A percentile compares a stretch with the other conserved stretches of the same genome.
These are phyloP conservation scores for Elanoides forficatus DNA, from an alignment of 2,113 vertebrate genomes.

Conservation along the genomic window DNA sequence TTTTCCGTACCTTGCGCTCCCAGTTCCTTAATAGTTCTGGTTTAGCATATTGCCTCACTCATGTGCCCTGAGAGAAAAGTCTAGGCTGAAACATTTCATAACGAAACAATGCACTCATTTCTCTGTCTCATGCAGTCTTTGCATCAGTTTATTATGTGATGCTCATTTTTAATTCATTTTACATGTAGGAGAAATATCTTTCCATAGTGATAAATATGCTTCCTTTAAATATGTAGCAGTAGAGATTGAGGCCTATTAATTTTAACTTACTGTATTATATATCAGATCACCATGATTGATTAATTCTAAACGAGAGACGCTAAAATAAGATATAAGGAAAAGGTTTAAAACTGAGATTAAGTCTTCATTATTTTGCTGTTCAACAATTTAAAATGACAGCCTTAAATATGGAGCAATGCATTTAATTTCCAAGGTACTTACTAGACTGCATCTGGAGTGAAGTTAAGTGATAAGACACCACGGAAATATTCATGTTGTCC, in stretches of 20 bases:
- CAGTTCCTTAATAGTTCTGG: background rate
- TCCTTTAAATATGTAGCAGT: background rate
- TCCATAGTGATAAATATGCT: background rate
- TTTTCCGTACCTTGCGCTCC: background rate
- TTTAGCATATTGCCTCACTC: background rate
- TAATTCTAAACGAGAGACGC: background rate
- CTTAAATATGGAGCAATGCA: background rate
- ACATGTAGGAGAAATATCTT: background rate
- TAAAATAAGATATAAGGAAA: background rate
- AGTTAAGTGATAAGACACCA: background rate
- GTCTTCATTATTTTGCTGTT: conserved; percentile 20
- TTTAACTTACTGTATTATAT: background rate
- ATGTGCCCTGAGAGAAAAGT: background rate
- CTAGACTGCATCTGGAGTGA: background rate
- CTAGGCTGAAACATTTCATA: background rate
- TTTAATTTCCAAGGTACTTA: background rate
- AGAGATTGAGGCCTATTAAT: background rate
- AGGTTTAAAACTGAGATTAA: background rate
- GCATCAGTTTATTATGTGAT: background rate
- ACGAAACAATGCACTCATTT: background rate
- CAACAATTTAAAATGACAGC: background rate
- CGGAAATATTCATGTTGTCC: background rate
- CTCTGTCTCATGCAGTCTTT: background rate
- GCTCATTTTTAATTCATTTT: background rate
- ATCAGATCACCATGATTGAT: background rate